Evolutionary conservation across 1,140 invertebrate genomes (phyloP).

Genomic region (Babylonia areolata): DNA sequence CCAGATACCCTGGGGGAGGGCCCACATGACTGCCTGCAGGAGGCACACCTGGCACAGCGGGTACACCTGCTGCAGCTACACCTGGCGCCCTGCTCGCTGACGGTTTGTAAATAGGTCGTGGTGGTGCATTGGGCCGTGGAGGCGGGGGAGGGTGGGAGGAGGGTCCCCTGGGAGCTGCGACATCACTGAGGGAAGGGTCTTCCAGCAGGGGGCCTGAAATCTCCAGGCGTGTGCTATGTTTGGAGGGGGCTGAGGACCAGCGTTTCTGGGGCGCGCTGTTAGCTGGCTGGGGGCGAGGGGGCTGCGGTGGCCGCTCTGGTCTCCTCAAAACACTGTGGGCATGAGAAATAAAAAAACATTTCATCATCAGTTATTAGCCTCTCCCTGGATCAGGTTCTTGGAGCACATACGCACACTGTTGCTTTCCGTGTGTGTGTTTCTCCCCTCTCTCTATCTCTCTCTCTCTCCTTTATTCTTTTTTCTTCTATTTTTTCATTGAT

Average conservation of each 20-base stretch:
- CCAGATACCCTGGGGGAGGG: not conserved
- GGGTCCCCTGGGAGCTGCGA: not conserved
- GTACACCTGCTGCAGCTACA: not conserved
- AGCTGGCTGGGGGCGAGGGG: constrained; percentile 34
- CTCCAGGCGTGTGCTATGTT: constrained; percentile 29
- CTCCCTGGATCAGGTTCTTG: no score
- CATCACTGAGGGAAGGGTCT: not conserved
- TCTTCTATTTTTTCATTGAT: no score
- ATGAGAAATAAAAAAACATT: not conserved
- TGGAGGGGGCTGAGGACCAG: constrained; percentile 22
- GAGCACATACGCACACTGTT: no score
- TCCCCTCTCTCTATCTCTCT: no score
- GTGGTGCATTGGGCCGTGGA: not conserved
- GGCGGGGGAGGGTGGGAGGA: not conserved
- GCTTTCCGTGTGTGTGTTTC: no score
- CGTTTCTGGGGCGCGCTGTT: constrained; percentile 10
- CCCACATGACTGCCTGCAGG: not conserved
- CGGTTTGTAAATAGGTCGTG: constrained; percentile 18
- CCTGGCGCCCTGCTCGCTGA: not conserved
- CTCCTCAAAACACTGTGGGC: constrained; percentile 25
- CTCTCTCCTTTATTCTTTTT: no score
- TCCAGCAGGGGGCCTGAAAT: constrained; percentile 38
- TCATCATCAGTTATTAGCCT: no score
- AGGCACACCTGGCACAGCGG: no score
- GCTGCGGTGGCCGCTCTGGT: constrained; percentile 35